Base-by-base conservation (phyloP, 2,888 invertebrate species). In the Carterocephalus palaemon region DNA sequence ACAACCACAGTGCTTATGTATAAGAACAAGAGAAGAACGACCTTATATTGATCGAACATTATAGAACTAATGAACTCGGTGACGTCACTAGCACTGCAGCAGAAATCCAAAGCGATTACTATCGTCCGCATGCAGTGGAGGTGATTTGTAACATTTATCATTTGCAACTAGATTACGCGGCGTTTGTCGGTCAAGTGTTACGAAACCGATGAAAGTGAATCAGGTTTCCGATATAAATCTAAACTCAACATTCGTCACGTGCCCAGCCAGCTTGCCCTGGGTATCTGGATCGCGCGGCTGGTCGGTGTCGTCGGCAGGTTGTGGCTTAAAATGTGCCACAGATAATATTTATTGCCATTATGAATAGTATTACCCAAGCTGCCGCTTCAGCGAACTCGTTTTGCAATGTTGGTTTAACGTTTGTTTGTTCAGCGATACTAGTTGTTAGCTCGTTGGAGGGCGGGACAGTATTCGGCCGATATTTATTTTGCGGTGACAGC, bases 181-280 rank as follows among this genome's bases (percentile, higher is more conserved):
- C 23, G 16, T 40, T 41, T 33, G 41, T 42, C 42, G 42, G 42
- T 42, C 42, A 34, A 12, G 17, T 28, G 26, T 42, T 42, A 42
- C 15, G 33, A 17, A 26, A 42, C 42, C 13, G 12, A 20, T 15
- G 26, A 20, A 42, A 42, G 34, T 28, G 24, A n/a, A 28, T 34
- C 42, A 10, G 26, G 33, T 42, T 28, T 28, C 26, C 33, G 34
- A 34, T 38, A 38, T 3, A 38, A 17, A 26, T 38, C 38, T 38
- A 38, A 38, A n/a, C n/a, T n/a, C n/a, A n/a, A 38, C 38, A 28
- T 38, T 28, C 38, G 38, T 28, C 38, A 31, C 17, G 13, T 24
- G 5, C 24, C 8, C 15, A 10, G 9, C 31, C 2, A 9, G n/a
- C 17, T 31, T 31, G 10, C 31, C 31, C n/a, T 15, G 17, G n/a